Evolutionary conservation across 2,888 invertebrate species (phyloP), one percentile per base, ranked within the genome.

Genomic region (Torymus texanus): DNA sequence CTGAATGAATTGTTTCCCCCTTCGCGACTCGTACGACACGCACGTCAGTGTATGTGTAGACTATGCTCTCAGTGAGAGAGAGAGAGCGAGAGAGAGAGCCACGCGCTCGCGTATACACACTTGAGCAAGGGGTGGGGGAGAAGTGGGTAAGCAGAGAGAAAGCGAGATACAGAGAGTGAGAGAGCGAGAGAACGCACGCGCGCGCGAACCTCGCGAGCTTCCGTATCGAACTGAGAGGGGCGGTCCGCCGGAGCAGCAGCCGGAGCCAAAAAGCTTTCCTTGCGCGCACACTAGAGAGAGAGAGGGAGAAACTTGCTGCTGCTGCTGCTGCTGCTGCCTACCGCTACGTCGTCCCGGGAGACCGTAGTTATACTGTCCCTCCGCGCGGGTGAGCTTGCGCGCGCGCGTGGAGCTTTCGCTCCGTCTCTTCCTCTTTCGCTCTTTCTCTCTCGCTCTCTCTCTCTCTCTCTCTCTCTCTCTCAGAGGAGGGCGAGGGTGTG

Each of bases 331-430:
- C 56, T 16, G 62, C 62, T n/a, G 71, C 61, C n/a, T 41, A 13
- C 67, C 51, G 67, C 63, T 21, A 21, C 58, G 66, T 78, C 29
- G 61, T 78, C 78, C 78, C 78, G 78, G 78, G 72, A 78, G 78
- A 73, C 18, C 61, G 61, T 29, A 67, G 78, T 73, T 73, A 67
- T 67, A 77, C 70, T 56, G 50, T 55, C 70, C 63, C 63, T 56
- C 51, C 18, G 68, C n/a, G 29, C 59, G 29, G 24, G 24, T 29
- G 75, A 67, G 75, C 53, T 73, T 73, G 74, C 65, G 58, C 74
- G 73, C 29, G 58, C 41, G 41, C 41, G 41, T 41, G 8, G 41
- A 11, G 29, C 63, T 55, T 53, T 63, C 53, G 4, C 59, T 55
- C 41, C 21, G 18, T 58, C 41, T 41, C 24, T 5, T 2, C 13